Percentiles rank a stretch among this genome's conserved stretches.
These are phyloP conservation scores for Pipra filicauda DNA, from an alignment of 2,113 vertebrate genomes.

Conservation along the genomic window DNA sequence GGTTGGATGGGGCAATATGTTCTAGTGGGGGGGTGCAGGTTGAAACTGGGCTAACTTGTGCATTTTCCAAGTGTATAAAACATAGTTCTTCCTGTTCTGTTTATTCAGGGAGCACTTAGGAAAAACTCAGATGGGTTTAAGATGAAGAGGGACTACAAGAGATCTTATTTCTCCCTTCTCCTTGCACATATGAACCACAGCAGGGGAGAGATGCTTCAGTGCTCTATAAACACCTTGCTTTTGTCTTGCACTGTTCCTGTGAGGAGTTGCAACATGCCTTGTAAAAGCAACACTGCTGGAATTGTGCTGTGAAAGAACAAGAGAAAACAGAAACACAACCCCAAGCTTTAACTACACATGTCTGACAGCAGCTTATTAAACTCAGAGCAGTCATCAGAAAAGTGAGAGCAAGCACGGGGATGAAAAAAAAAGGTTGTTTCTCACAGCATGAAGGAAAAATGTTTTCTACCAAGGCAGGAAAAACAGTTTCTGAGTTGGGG, in stretches of 20 bases:
- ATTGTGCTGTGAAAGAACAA: neutral
- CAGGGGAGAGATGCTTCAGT: neutral
- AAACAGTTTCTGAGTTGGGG: neutral
- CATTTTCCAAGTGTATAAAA: neutral
- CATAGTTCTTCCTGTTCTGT: neutral
- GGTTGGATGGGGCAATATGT: neutral
- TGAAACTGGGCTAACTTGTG: neutral
- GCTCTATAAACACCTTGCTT: neutral
- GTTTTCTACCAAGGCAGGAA: neutral
- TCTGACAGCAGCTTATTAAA: constrained; percentile 59
- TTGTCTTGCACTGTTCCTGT: neutral
- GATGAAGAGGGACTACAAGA: neutral
- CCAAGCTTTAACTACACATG: neutral
- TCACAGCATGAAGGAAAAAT: neutral
- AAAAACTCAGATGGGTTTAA: neutral
- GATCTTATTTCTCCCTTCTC: neutral
- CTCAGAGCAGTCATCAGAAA: neutral
- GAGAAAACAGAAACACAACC: constrained; percentile 16
- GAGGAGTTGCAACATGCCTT: neutral
- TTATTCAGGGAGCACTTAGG: neutral
- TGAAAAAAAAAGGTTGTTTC: neutral
- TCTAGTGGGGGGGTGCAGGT: neutral
- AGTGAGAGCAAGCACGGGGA: neutral
- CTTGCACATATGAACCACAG: neutral
- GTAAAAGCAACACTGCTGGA: neutral